phyloP scores from a whole-genome alignment of 1,140 invertebrate species.

The Helicoverpa armigera region DNA sequence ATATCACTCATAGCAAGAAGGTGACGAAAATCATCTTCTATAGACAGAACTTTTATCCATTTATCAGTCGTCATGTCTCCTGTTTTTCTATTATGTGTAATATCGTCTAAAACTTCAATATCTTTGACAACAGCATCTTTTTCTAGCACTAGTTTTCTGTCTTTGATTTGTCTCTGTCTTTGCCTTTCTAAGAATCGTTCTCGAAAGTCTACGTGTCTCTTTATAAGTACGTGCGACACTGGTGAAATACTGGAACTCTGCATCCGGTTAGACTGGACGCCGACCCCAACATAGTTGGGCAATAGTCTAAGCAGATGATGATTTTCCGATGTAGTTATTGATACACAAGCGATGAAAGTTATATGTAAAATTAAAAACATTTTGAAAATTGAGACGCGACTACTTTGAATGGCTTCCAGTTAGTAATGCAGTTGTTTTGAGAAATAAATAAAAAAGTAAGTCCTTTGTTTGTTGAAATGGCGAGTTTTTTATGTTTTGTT shows the following conservation, averaged over 20 bases:
- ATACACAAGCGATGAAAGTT: not conserved
- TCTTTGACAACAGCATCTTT: slow-evolving; percentile 51
- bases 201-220: slow-evolving; percentile 1
- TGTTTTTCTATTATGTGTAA: slow-evolving; percentile 55
- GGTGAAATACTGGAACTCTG: no score
- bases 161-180: slow-evolving; percentile 43
- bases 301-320: no score
- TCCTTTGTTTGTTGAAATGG: slow-evolving; percentile 1
- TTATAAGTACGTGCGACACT: not conserved
- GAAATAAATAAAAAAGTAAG: not conserved
- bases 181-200: slow-evolving; percentile 51
- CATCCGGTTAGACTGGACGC: no score
- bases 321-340: no score
- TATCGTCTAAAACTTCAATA: slow-evolving; percentile 57
- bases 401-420: not conserved
- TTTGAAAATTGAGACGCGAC: not conserved
- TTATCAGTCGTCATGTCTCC: slow-evolving; percentile 10
- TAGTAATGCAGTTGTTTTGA: not conserved
- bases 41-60: slow-evolving; percentile 44
- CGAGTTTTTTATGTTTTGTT: not conserved
- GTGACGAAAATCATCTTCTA: slow-evolving; percentile 65
- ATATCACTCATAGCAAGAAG: slow-evolving; percentile 63
- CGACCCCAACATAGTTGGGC: no score
- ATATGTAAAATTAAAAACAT: not conserved
- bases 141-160: slow-evolving; percentile 34